Percentiles rank a stretch among this genome's conserved stretches.
Conservation (phyloP, 2,888 invertebrate genomes). For the Punctoribates punctum region DNA sequence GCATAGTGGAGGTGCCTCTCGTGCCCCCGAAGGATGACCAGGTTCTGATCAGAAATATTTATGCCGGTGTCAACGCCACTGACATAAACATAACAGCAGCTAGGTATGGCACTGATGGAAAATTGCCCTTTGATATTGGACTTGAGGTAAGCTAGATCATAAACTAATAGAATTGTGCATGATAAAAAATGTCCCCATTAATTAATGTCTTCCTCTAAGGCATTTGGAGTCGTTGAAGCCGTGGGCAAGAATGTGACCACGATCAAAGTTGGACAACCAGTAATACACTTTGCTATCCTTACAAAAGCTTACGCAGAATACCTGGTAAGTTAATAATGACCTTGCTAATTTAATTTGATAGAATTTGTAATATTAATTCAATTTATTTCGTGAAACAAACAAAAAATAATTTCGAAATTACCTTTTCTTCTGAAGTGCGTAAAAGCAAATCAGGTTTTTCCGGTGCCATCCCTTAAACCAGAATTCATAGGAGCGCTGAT, state of each 20-base stretch:
- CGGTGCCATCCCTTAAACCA: conserved; percentile 44
- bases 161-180: neutral
- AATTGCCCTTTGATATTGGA: conserved; percentile 46
- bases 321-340: too few relatives aligned
- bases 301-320: conserved; percentile 48
- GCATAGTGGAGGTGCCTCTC: conserved; percentile 50
- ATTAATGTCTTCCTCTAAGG: conserved; percentile 46
- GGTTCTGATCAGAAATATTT: conserved; percentile 53
- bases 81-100: conserved; percentile 54
- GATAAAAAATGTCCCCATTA: too few relatives aligned
- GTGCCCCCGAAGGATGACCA: conserved; percentile 51
- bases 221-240: conserved; percentile 48
- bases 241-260: conserved; percentile 48
- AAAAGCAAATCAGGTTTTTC: conserved; percentile 2
- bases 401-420: neutral
- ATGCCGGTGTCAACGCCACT: conserved; percentile 53
- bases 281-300: too few relatives aligned
- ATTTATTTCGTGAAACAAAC: too few relatives aligned
- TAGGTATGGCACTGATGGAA: conserved; percentile 44
- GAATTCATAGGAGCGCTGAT: conserved; percentile 43
- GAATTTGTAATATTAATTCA: too few relatives aligned
- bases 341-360: too few relatives aligned
- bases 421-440: neutral
- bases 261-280: conserved; percentile 50
- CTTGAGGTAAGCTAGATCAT: conserved; percentile 4